These are phyloP conservation scores for Sinocyclocheilus grahami DNA, from an alignment of 2,113 vertebrate species.

Conservation along the genomic window DNA sequence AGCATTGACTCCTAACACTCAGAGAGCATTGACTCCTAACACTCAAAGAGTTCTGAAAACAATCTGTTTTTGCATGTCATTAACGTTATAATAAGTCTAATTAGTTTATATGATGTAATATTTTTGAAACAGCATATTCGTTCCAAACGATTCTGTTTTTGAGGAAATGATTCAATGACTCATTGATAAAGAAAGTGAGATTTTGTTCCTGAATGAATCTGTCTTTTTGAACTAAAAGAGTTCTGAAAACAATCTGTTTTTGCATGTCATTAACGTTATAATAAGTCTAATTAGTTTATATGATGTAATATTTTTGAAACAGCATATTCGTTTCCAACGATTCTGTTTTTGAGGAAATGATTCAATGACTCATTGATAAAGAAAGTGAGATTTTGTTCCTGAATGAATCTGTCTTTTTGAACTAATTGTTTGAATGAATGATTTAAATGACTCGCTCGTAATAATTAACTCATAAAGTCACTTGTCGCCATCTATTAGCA, in stretches of 20 bases:
- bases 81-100: not conserved
- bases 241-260: no score
- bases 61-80: not conserved
- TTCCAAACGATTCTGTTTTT: no score
- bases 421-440: no score
- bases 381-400: not conserved
- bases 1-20: not conserved
- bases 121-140: not conserved
- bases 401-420: no score
- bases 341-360: not conserved
- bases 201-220: not conserved
- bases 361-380: not conserved
- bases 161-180: not conserved
- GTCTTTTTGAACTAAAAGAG: no score
- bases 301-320: not conserved
- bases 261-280: no score
- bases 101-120: not conserved
- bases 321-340: no score
- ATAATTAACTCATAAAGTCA: not conserved
- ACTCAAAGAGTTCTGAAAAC: not conserved
- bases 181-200: not conserved
- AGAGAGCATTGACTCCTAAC: not conserved
- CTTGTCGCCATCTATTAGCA: not conserved
- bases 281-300: no score
- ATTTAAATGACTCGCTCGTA: not conserved